Percentiles rank a stretch among this genome's conserved stretches.
phyloP scores from a whole-genome alignment of 1,140 invertebrate species.

The Laupala kohalensis region DNA sequence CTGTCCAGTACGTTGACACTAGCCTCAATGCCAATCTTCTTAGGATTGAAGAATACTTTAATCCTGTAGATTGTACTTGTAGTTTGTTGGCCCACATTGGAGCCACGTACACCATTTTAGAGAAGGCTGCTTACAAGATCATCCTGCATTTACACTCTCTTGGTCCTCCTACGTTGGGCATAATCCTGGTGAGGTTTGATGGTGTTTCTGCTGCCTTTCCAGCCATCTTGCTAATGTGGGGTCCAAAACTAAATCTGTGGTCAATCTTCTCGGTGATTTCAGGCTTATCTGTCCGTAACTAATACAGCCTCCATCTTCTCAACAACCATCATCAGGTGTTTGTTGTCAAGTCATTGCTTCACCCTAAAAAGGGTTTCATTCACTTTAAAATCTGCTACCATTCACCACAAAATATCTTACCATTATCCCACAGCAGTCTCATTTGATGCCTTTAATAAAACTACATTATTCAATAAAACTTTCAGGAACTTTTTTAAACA shows the following conservation, averaged over 20 bases:
- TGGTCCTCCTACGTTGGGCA: background rate
- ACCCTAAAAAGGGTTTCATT: background rate
- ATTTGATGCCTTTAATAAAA: too few species aligned
- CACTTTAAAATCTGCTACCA: background rate
- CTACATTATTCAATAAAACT: too few species aligned
- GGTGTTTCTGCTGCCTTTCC: background rate
- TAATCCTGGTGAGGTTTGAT: background rate
- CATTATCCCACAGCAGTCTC: too few species aligned
- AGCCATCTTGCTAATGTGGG: background rate
- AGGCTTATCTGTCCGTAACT: background rate
- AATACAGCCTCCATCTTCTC: background rate
- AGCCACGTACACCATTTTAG: background rate
- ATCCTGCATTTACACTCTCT: background rate
- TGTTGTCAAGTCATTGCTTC: background rate
- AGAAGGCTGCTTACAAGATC: background rate
- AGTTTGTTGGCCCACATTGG: background rate
- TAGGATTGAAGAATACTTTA: background rate
- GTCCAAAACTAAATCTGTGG: background rate
- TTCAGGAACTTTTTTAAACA: too few species aligned
- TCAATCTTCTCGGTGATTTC: background rate
- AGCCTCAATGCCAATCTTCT: background rate
- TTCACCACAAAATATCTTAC: too few species aligned
- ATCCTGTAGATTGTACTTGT: background rate
- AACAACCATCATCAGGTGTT: background rate
- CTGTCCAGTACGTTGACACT: background rate